Base-by-base conservation (phyloP, 1,140 invertebrate species). In the Chrysomallon squamiferum region DNA sequence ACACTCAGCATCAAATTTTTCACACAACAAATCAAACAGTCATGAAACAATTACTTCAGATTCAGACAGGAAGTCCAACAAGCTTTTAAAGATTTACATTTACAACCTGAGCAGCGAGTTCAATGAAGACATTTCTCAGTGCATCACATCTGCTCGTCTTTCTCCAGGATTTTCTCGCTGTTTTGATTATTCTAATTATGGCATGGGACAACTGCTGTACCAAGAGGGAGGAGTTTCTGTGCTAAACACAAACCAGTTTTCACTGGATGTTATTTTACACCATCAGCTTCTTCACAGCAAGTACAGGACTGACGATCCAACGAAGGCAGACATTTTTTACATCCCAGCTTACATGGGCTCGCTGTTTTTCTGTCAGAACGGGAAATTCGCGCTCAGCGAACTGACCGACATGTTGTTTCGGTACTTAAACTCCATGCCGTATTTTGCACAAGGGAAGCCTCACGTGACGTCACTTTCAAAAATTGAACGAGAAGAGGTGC, bases 271-370 rank as follows among this genome's bases (percentile, higher is more conserved):
- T 11, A 49, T 80, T 11, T 65, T 80, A 20, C 79, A 80, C 63
- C 68, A 79, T 59, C 72, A 76, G 65, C 58, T 80, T n/a, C 35
- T 69, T 47, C 58, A 61, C 49, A 76, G 72, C 57, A 70, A 72
- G 18, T 71, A 75, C 35, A 56, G 74, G 29, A 78, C 76, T 22
- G 47, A 59, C 11, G 59, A 78, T 59, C 68, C 74, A 0, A 11
- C 65, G 6, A 52, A 74, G 58, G 79, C 79, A 0, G 74, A 79
- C 30, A 50, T 74, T 7, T 80, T 79, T 60, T 80, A 80, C 56
- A 69, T 79, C 18, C 79, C 79, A 7, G 69, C 72, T 27, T 80
- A 80, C 59, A 68, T 66, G 11, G 75, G 72, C 15, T 41, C 74
- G 13, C 18, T 76, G 74, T 33, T 62, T 72, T 50, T 71, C 59